phyloP scores from a whole-genome alignment of 2,888 invertebrate species.

The Volucella zonaria region DNA sequence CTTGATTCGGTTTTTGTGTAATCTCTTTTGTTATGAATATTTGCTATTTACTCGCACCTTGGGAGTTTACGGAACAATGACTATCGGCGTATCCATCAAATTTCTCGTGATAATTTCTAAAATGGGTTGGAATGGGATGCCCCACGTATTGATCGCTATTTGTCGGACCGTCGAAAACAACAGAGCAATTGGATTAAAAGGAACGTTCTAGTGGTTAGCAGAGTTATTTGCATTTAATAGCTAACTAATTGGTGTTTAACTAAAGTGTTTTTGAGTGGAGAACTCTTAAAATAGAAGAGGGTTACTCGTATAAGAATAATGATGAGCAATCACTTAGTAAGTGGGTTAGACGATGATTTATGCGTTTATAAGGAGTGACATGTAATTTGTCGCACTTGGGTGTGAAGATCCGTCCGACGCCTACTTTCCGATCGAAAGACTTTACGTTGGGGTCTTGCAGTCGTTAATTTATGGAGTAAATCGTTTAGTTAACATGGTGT shows the following conservation, averaged over 20 bases:
- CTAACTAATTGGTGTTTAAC: slow-evolving; percentile 27
- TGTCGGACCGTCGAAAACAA: neutral
- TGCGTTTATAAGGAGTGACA: slow-evolving; percentile 22
- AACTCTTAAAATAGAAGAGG: neutral
- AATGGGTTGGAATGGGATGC: neutral
- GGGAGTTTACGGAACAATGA: slow-evolving; percentile 28
- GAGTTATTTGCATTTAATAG: slow-evolving; percentile 13
- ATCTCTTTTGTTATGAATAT: slow-evolving; percentile 33
- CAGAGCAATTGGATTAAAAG: slow-evolving; percentile 4
- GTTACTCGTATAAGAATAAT: neutral
- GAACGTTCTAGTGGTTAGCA: neutral
- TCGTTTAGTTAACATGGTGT: no score
- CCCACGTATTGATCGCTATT: slow-evolving; percentile 4
- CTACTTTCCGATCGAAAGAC: neutral
- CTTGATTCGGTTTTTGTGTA: slow-evolving; percentile 44
- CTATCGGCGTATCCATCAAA: slow-evolving; percentile 43
- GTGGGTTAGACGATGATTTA: slow-evolving; percentile 13
- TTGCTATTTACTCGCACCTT: slow-evolving; percentile 44
- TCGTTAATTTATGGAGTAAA: no score
- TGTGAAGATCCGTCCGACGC: neutral
- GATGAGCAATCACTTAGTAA: neutral
- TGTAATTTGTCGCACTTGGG: slow-evolving; percentile 8
- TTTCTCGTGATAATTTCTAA: slow-evolving; percentile 40
- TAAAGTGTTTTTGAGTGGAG: neutral
- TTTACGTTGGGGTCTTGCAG: no score